Evolutionary conservation across 2,797 vertebrate genomes (phyloP).

Genomic region (Toxotes lorentzi): DNA sequence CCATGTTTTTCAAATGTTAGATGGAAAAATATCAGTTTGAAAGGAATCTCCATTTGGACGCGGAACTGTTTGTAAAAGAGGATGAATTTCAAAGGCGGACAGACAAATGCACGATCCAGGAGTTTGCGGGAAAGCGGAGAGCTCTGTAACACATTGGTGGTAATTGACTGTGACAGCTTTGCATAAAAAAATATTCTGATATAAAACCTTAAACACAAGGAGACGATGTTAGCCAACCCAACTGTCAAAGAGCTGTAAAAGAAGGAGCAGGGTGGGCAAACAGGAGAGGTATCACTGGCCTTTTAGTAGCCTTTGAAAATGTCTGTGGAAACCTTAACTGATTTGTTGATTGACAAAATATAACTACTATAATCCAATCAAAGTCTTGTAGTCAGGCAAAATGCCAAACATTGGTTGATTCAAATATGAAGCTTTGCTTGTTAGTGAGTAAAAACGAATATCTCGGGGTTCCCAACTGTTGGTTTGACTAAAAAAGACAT

Average conservation of each 20-base stretch:
- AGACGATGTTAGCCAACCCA: not conserved
- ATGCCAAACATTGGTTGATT: too few species aligned
- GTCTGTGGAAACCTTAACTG: too few species aligned
- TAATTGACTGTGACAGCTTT: conserved; percentile 35
- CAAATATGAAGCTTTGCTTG: too few species aligned
- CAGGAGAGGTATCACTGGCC: not conserved
- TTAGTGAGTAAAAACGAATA: too few species aligned
- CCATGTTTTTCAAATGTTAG: not conserved
- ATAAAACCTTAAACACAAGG: not conserved
- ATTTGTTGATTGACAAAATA: too few species aligned
- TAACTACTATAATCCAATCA: too few species aligned
- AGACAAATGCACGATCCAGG: not conserved
- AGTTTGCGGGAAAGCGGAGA: conserved; percentile 19
- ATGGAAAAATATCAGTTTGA: not conserved
- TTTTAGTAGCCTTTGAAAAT: not conserved
- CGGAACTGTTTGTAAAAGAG: not conserved
- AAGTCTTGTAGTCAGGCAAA: too few species aligned
- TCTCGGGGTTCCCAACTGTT: too few species aligned
- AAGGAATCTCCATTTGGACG: not conserved
- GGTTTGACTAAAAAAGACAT: too few species aligned
- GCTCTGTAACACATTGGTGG: not conserved
- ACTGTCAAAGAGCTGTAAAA: not conserved
- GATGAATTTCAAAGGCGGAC: conserved; percentile 9
- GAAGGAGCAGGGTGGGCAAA: not conserved
- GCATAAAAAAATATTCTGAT: conserved; percentile 2